A percentile compares a stretch with the other conserved stretches of the same genome.
Conservation (phyloP, 2,113 vertebrate species). For the Butorides virescens region DNA sequence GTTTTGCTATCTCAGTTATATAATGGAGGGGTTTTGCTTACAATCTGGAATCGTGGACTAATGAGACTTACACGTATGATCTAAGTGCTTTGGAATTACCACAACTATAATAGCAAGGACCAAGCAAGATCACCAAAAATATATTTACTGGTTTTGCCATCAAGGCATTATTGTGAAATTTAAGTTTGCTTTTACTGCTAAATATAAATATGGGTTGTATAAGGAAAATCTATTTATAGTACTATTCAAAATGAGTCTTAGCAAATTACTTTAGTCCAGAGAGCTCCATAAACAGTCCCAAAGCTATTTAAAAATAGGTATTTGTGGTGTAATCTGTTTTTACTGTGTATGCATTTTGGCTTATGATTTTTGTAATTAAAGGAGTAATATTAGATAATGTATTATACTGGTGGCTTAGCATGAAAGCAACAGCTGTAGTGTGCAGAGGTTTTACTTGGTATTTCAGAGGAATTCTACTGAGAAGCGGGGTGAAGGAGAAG, state of each 20-base stretch:
- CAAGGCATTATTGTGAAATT: conserved; percentile 46
- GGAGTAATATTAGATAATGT: conserved; percentile 45
- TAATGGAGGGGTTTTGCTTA: conserved; percentile 32
- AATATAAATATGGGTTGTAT: conserved; percentile 56
- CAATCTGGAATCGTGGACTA: neutral
- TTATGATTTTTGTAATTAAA: conserved; percentile 72
- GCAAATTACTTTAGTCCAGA: conserved; percentile 53
- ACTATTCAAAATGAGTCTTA: conserved; percentile 51
- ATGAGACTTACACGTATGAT: conserved; percentile 50
- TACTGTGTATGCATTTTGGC: conserved; percentile 45
- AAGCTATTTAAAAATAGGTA: conserved; percentile 49
- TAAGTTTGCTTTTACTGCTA: conserved; percentile 67
- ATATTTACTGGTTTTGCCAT: conserved; percentile 46
- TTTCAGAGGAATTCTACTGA: neutral
- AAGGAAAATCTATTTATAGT: conserved; percentile 57
- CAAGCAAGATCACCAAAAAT: conserved; percentile 49
- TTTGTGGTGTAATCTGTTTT: conserved; percentile 65
- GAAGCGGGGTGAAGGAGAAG: neutral
- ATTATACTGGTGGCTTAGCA: conserved; percentile 15
- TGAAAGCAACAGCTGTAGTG: neutral
- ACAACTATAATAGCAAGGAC: conserved; percentile 37
- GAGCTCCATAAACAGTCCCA: conserved; percentile 47
- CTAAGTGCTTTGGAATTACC: conserved; percentile 47
- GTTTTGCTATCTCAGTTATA: neutral
- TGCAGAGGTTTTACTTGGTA: neutral